Evolutionary conservation across 37 sponge, comb jelly and placozoan genomes (phyloP).

Genomic region (Cladorhizidae sp.): DNA sequence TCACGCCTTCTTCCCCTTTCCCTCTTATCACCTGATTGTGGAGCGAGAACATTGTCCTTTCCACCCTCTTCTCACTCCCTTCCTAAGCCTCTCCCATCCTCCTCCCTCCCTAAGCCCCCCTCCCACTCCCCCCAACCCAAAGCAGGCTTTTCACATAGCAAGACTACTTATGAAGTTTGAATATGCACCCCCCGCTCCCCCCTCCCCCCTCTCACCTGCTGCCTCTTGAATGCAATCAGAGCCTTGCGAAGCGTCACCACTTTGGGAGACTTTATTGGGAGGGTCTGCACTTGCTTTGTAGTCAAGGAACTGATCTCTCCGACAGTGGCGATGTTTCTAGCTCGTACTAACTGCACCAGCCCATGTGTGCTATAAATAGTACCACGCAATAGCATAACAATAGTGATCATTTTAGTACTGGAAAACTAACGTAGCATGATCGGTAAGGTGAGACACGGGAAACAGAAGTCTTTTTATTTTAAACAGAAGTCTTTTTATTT

Average conservation of each 20-base stretch:
- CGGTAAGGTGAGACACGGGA: too few species aligned
- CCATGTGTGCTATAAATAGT: conserved; percentile 57
- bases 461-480: too few species aligned
- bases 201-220: neutral
- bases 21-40: too few species aligned
- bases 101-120: neutral
- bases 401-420: too few species aligned
- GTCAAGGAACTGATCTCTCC: conserved; percentile 52
- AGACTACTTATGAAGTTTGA: too few species aligned
- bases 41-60: too few species aligned
- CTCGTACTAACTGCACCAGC: conserved; percentile 44
- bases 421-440: too few species aligned
- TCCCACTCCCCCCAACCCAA: neutral
- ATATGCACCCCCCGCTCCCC: neutral
- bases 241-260: conserved; percentile 26
- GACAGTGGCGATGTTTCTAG: conserved; percentile 55
- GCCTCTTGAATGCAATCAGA: conserved; percentile 27
- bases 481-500: too few species aligned
- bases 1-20: too few species aligned
- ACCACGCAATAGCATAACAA: too few species aligned
- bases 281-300: conserved; percentile 38
- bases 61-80: neutral
- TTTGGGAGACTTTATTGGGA: conserved; percentile 62
- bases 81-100: neutral
- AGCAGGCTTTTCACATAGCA: too few species aligned